These are phyloP conservation scores for Ophion costatus DNA, from an alignment of 2,888 invertebrate species.

Conservation along the genomic window DNA sequence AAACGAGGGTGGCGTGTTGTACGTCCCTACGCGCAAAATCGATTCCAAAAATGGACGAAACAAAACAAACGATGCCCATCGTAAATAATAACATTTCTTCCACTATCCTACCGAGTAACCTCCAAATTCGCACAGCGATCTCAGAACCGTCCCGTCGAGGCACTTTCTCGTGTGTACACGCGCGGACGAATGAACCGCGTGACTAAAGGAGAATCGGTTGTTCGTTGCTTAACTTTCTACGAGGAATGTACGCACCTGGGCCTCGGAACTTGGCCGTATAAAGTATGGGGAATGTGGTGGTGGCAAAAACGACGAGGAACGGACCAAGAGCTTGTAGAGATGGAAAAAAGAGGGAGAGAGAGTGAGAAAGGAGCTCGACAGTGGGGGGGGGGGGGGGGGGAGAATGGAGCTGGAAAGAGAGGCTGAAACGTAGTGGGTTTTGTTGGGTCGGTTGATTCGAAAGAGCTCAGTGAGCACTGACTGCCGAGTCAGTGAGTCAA, in stretches of 20 bases:
- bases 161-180: background rate
- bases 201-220: background rate
- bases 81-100: too few relatives aligned
- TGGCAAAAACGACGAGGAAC: conserved; percentile 42
- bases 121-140: too few relatives aligned
- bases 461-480: conserved; percentile 72
- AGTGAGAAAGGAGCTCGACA: conserved; percentile 15
- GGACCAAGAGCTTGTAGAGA: conserved; percentile 28
- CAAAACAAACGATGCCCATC: too few relatives aligned
- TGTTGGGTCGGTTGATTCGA: conserved; percentile 70
- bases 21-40: too few relatives aligned
- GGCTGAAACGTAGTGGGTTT: conserved; percentile 71
- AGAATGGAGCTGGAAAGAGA: conserved; percentile 76
- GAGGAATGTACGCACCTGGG: conserved; percentile 66
- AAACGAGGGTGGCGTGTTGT: too few relatives aligned
- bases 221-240: conserved; percentile 58
- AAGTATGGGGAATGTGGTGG: conserved; percentile 8
- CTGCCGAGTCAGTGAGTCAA: conserved; percentile 73
- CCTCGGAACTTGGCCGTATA: conserved; percentile 36
- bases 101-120: too few relatives aligned
- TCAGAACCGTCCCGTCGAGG: too few relatives aligned
- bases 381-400: conserved; percentile 57
- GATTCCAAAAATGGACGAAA: too few relatives aligned
- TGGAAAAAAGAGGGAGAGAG: conserved; percentile 22
- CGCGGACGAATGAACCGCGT: background rate